Conservation (phyloP, 2,797 vertebrate species). For the Sphenopsis melanotis region DNA sequence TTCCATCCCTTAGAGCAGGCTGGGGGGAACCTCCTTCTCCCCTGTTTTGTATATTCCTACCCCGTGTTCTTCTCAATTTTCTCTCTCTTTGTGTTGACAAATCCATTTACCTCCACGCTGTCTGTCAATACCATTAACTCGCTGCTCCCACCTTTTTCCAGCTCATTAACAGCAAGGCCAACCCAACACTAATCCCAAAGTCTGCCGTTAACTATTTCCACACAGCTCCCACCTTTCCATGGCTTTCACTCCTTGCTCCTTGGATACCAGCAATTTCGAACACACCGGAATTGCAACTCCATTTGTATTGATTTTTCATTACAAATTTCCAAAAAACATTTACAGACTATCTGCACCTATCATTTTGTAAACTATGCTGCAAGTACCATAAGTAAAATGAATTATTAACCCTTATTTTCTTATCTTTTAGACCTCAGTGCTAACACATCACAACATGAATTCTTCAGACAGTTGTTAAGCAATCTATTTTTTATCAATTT, state of each 20-base stretch:
- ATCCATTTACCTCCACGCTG: not conserved
- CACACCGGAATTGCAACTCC: not conserved
- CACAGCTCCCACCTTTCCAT: not conserved
- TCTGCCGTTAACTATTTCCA: not conserved
- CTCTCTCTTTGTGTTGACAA: constrained; percentile 3
- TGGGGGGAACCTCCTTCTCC: not conserved
- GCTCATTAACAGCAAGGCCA: constrained; percentile 9
- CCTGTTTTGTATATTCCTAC: not conserved
- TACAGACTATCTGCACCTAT: not conserved
- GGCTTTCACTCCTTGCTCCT: not conserved
- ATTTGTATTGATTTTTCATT: not conserved
- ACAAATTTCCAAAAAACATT: not conserved
- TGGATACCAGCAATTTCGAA: not conserved
- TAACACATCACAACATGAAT: not conserved
- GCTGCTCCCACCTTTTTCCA: constrained; percentile 20
- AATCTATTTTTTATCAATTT: not conserved
- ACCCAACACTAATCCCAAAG: not conserved
- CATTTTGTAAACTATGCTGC: not conserved
- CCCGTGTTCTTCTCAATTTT: not conserved
- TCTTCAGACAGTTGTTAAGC: not conserved
- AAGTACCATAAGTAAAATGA: not conserved
- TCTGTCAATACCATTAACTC: constrained; percentile 27
- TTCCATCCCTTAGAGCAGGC: not conserved
- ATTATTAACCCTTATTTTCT: not conserved
- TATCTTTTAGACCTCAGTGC: not conserved